These are phyloP conservation scores for Genyomyrus donnyi DNA, from an alignment of 2,113 vertebrate species.

Conservation along the genomic window DNA sequence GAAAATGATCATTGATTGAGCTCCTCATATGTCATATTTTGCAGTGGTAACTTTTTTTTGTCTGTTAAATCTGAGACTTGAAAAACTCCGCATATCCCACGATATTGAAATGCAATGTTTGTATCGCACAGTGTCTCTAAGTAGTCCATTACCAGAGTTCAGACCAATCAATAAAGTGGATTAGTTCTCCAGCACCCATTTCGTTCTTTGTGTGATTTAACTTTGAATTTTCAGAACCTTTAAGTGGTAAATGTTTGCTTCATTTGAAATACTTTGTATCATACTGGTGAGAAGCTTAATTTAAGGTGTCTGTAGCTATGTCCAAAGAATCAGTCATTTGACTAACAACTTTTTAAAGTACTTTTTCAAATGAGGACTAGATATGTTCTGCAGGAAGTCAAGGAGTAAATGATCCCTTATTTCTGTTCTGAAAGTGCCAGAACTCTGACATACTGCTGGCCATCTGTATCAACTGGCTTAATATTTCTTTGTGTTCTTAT, in stretches of 20 bases:
- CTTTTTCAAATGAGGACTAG: neutral
- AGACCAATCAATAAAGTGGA: conserved; percentile 83
- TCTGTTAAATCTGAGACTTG: conserved; percentile 68
- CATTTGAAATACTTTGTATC: neutral
- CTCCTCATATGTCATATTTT: conserved; percentile 45
- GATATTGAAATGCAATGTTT: conserved; percentile 65
- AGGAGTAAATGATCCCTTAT: neutral
- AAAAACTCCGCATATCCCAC: conserved; percentile 65
- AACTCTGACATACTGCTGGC: neutral
- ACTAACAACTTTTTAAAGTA: neutral
- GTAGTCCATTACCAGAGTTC: conserved; percentile 74
- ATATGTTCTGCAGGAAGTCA: neutral
- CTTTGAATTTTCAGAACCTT: neutral
- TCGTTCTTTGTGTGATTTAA: conserved; percentile 8
- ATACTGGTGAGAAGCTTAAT: neutral
- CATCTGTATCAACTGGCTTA: neutral
- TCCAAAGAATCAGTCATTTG: neutral
- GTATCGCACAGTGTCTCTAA: conserved; percentile 71
- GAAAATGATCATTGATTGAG: conserved; percentile 52
- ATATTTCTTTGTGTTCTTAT: neutral
- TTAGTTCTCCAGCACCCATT: conserved; percentile 58
- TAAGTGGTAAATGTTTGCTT: neutral
- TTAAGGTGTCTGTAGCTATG: neutral
- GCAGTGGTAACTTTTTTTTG: conserved; percentile 44
- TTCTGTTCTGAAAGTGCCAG: neutral